phyloP scores from a whole-genome alignment of 2,888 invertebrate species.

The Acanthoscelides obtectus region DNA sequence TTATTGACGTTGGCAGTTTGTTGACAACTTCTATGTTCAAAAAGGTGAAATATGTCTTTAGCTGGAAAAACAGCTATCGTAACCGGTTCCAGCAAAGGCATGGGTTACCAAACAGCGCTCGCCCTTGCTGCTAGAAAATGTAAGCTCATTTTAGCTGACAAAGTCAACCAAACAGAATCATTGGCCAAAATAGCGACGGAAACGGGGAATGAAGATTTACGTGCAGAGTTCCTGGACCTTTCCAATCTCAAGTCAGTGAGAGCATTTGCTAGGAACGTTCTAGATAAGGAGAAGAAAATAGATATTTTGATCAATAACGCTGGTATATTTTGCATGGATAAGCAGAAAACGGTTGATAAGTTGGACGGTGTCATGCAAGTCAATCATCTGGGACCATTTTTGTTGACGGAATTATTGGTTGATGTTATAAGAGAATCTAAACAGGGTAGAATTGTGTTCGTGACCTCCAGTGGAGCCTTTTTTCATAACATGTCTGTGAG shows the following conservation, averaged over 20 bases:
- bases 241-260: slow-evolving; percentile 44
- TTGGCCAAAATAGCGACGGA: slow-evolving; percentile 27
- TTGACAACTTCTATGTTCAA: neutral
- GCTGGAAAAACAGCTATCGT: slow-evolving; percentile 15
- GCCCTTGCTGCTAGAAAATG: slow-evolving; percentile 47
- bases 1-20: neutral
- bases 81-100: slow-evolving; percentile 33
- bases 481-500: slow-evolving; percentile 14
- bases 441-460: slow-evolving; percentile 20
- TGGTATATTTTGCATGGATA: slow-evolving; percentile 50
- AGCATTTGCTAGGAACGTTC: slow-evolving; percentile 55
- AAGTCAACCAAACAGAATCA: slow-evolving; percentile 31
- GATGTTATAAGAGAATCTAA: slow-evolving; percentile 35
- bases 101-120: slow-evolving; percentile 42
- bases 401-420: slow-evolving; percentile 59
- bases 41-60: neutral
- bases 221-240: slow-evolving; percentile 48
- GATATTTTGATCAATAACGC: slow-evolving; percentile 61
- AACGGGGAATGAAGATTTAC: slow-evolving; percentile 35
- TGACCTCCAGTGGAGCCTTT: slow-evolving; percentile 21
- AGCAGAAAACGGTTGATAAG: slow-evolving; percentile 54
- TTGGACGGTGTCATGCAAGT: slow-evolving; percentile 60
- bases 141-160: slow-evolving; percentile 49
- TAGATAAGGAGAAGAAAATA: slow-evolving; percentile 48
- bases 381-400: slow-evolving; percentile 67